Conservation (phyloP, 2,113 vertebrate genomes). For the Propithecus coquereli region DNA sequence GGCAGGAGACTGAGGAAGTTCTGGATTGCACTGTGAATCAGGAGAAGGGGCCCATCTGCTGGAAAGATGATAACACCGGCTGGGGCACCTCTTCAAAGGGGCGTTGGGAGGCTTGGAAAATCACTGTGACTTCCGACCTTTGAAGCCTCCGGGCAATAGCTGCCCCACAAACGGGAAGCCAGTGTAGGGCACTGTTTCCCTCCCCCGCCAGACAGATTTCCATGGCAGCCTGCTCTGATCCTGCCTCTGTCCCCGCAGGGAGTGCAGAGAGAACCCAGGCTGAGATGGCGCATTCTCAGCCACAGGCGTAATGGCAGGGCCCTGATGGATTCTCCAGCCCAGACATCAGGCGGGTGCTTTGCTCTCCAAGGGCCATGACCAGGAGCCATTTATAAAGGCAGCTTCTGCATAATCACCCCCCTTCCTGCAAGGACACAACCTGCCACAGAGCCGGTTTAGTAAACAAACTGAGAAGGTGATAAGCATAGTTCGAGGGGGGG, state of each 20-base stretch:
- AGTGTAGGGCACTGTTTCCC: no score
- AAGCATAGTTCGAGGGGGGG: not conserved
- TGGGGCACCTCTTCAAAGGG: not conserved
- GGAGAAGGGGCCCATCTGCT: not conserved
- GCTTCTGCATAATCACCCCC: not conserved
- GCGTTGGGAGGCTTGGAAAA: not conserved
- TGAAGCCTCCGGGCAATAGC: not conserved
- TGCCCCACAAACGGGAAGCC: not conserved
- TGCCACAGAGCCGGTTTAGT: not conserved
- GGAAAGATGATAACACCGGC: not conserved
- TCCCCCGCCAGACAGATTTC: not conserved
- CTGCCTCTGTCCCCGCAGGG: not conserved
- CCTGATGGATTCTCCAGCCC: constrained; percentile 50
- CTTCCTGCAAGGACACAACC: not conserved
- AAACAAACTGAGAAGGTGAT: no score
- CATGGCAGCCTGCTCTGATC: accelerated
- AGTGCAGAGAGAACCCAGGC: not conserved
- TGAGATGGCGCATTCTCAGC: constrained; percentile 38
- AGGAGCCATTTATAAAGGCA: constrained; percentile 29
- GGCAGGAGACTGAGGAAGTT: not conserved
- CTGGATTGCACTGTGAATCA: not conserved
- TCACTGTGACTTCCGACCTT: not conserved
- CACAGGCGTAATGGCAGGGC: constrained; percentile 13
- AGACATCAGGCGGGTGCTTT: not conserved
- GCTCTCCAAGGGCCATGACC: not conserved